These are phyloP conservation scores for Neotragus moschatus DNA, from an alignment of 2,113 vertebrate species.

Conservation along the genomic window DNA sequence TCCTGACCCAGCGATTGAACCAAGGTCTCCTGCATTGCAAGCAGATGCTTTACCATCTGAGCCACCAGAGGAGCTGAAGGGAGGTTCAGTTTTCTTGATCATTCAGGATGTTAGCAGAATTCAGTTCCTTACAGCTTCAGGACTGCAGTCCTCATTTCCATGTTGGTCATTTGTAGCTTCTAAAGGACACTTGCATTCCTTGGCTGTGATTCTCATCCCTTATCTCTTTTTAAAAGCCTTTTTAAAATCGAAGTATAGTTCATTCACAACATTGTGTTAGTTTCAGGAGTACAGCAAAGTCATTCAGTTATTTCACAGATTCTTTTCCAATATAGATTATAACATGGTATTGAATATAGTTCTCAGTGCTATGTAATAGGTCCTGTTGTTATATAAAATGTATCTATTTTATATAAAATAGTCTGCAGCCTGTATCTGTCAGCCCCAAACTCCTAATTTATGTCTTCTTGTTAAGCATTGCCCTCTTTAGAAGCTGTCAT, in stretches of 20 bases:
- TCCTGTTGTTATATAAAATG: neutral
- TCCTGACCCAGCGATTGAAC: too few species aligned
- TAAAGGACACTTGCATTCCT: neutral
- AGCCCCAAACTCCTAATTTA: neutral
- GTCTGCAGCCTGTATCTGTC: neutral
- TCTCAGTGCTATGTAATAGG: neutral
- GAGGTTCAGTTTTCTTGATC: neutral
- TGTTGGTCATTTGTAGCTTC: neutral
- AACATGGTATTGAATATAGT: neutral
- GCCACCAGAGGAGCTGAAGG: neutral
- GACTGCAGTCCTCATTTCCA: neutral
- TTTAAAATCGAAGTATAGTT: neutral
- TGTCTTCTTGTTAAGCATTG: neutral
- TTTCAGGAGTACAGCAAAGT: neutral
- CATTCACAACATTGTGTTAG: neutral
- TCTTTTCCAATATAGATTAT: neutral
- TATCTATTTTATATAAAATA: neutral
- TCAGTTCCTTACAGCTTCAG: neutral
- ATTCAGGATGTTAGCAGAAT: neutral
- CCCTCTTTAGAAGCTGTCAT: neutral
- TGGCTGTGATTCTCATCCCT: neutral
- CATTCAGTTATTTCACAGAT: neutral
- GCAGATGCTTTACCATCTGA: too few species aligned
- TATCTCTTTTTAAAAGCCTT: neutral
- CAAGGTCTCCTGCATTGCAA: too few species aligned